Percentiles rank a stretch among this genome's conserved stretches.
These are phyloP conservation scores for Pedionomus torquatus DNA, from an alignment of 2,113 vertebrate genomes.

Conservation along the genomic window DNA sequence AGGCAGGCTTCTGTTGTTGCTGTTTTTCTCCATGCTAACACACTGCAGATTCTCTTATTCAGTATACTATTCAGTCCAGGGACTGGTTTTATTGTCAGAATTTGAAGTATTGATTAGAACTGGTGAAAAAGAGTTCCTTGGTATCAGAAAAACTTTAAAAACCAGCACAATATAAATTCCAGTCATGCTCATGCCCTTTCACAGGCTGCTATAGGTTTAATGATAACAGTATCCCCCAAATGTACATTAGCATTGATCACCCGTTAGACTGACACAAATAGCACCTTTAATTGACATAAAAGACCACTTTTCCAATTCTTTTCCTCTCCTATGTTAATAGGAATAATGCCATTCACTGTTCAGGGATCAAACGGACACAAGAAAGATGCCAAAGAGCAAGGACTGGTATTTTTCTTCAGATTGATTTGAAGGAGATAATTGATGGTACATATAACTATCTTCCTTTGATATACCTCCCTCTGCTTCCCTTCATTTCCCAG, in stretches of 20 bases:
- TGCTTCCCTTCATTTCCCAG: not conserved
- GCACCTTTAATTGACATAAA: constrained; percentile 7
- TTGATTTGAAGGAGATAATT: not conserved
- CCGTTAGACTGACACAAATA: not conserved
- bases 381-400: not conserved
- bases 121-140: not conserved
- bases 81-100: constrained; percentile 28
- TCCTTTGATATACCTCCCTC: not conserved
- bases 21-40: not conserved
- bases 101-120: constrained; percentile 27
- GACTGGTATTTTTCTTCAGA: not conserved
- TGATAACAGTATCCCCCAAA: not conserved
- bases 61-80: not conserved
- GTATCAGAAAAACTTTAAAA: not conserved
- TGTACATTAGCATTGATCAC: constrained; percentile 16
- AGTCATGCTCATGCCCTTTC: constrained; percentile 14
- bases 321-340: not conserved
- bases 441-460: not conserved
- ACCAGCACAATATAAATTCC: not conserved
- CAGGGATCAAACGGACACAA: accelerated
- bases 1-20: not conserved
- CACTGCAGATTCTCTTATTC: not conserved
- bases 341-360: not conserved
- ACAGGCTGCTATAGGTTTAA: not conserved
- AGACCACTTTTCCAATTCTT: not conserved